Evolutionary conservation across 1,140 invertebrate species (phyloP).

Genomic region (Drosophila ercepeae): DNA sequence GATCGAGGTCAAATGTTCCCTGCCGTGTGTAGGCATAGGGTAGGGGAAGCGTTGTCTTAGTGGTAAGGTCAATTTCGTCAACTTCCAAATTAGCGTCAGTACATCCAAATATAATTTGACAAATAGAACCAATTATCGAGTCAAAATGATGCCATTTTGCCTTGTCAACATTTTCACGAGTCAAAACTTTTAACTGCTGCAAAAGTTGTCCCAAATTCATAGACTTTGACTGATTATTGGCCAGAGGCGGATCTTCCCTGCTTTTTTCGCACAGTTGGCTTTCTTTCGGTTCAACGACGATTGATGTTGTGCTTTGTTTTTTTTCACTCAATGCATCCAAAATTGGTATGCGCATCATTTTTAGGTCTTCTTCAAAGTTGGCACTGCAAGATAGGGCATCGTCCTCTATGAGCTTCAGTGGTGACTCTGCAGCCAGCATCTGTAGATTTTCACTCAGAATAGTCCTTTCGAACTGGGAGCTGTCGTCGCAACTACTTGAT

Average conservation of each 20-base stretch:
- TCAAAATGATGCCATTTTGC: conserved; percentile 38
- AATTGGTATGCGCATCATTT: conserved; percentile 49
- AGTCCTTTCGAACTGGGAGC: conserved; percentile 21
- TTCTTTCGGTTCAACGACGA: no score
- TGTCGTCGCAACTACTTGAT: neutral
- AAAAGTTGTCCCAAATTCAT: conserved; percentile 17
- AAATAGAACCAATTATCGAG: conserved; percentile 22
- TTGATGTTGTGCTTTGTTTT: neutral
- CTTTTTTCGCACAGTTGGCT: neutral
- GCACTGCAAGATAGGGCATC: conserved; percentile 31
- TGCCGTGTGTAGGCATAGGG: conserved; percentile 47
- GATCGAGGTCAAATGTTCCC: conserved; percentile 62
- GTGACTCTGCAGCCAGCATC: conserved; percentile 64
- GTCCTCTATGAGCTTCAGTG: conserved; percentile 57
- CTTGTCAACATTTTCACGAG: conserved; percentile 30
- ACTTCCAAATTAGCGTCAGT: neutral
- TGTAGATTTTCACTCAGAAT: conserved; percentile 47
- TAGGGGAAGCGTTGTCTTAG: neutral
- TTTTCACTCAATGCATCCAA: conserved; percentile 13
- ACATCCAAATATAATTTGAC: neutral
- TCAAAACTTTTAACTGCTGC: conserved; percentile 22
- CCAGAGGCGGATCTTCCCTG: neutral
- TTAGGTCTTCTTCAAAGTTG: conserved; percentile 58
- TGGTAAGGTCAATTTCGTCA: neutral
- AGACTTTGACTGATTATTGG: neutral